phyloP scores from a whole-genome alignment of 2,113 vertebrate genomes.

The Ginglymostoma cirratum region DNA sequence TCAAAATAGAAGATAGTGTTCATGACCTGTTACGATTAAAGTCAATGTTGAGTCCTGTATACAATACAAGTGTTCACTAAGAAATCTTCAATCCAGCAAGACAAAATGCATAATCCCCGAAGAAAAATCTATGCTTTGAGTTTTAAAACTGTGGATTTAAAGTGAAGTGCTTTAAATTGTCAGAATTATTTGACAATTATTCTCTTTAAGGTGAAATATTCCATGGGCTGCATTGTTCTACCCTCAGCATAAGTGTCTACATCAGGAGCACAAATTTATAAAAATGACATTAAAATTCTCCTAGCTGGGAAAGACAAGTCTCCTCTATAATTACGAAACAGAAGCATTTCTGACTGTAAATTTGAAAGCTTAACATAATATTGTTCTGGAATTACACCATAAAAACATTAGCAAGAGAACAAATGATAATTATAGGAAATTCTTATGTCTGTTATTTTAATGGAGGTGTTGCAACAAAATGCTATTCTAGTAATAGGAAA shows the following conservation, averaged over 20 bases:
- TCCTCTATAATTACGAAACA: not conserved
- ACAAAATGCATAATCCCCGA: not conserved
- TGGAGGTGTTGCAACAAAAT: not conserved
- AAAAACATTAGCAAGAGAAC: not conserved
- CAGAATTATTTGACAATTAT: not conserved
- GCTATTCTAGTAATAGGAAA: not conserved
- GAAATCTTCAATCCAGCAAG: not conserved
- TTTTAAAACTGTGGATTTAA: not conserved
- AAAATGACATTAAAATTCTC: not conserved
- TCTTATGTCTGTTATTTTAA: not conserved
- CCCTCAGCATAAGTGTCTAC: not conserved
- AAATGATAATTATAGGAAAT: not conserved
- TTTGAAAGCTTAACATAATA: not conserved
- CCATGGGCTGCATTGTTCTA: not conserved
- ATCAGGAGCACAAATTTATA: not conserved
- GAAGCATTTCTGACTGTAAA: not conserved
- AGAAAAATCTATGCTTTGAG: not conserved
- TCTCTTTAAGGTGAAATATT: not conserved
- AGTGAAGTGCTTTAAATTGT: not conserved
- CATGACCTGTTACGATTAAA: too few species aligned
- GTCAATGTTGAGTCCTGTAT: not conserved
- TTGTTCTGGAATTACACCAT: not conserved
- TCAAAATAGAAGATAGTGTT: too few species aligned
- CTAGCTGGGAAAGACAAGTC: not conserved
- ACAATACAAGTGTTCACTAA: not conserved